Evolutionary conservation across 1,140 invertebrate species (phyloP).

Genomic region (Ceratina japonica): DNA sequence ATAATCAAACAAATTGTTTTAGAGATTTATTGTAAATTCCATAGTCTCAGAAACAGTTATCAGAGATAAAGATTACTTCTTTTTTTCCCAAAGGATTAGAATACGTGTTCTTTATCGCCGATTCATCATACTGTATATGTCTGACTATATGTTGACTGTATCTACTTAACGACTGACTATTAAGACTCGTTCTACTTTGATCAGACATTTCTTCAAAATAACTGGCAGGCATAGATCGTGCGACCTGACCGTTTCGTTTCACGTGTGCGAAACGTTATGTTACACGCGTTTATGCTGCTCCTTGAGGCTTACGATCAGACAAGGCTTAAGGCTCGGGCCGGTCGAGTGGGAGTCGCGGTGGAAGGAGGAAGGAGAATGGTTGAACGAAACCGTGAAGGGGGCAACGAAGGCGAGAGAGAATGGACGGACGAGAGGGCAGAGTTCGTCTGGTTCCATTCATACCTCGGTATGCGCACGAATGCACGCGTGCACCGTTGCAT

Average conservation of each 20-base stretch:
- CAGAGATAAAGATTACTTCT: background rate
- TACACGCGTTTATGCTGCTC: slow-evolving; percentile 53
- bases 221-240: no score
- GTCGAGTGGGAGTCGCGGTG: slow-evolving; percentile 8
- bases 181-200: no score
- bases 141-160: no score
- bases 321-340: background rate
- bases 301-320: background rate
- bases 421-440: slow-evolving; percentile 38
- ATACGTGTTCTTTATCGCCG: no score
- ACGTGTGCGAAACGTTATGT: slow-evolving; percentile 55
- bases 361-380: slow-evolving; percentile 20
- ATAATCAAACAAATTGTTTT: background rate
- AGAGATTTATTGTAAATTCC: no score
- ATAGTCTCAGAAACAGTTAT: background rate
- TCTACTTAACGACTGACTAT: no score
- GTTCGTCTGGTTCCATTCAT: slow-evolving; percentile 64
- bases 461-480: slow-evolving; percentile 36
- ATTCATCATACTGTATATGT: no score
- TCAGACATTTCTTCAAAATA: no score
- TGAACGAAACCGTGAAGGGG: slow-evolving; percentile 5
- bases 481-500: slow-evolving; percentile 45
- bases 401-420: background rate
- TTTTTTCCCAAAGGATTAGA: no score
- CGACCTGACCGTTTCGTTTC: no score